A percentile compares a stretch with the other conserved stretches of the same genome.
phyloP scores from a whole-genome alignment of 2,888 invertebrate genomes.

The Tridacna crocea region DNA sequence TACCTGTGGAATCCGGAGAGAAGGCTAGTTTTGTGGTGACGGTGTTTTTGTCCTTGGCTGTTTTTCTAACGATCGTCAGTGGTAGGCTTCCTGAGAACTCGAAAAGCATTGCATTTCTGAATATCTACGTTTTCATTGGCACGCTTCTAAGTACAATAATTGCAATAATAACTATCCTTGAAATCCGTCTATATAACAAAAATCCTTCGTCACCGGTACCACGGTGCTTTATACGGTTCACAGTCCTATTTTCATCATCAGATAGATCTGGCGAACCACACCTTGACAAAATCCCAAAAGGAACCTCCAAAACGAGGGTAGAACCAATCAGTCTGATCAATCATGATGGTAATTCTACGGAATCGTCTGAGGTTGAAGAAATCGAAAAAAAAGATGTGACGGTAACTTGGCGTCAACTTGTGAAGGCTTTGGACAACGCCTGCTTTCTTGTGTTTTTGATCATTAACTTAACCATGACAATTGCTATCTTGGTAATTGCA shows the following conservation, averaged over 20 bases:
- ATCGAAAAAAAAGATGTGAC: neutral
- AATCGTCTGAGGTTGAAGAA: neutral
- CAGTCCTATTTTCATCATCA: conserved; percentile 21
- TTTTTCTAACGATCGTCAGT: conserved; percentile 60
- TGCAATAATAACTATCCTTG: conserved; percentile 47
- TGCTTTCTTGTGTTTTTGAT: conserved; percentile 44
- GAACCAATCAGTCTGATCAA: neutral
- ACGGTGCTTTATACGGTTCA: neutral
- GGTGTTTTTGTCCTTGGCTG: conserved; percentile 58
- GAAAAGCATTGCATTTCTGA: conserved; percentile 42
- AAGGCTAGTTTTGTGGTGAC: conserved; percentile 60
- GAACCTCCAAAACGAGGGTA: neutral
- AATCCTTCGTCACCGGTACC: conserved; percentile 31
- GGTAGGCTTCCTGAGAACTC: conserved; percentile 59
- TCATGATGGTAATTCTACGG: neutral
- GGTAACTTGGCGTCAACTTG: conserved; percentile 48
- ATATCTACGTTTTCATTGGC: conserved; percentile 51
- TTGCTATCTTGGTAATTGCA: neutral
- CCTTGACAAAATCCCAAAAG: neutral
- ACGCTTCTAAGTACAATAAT: conserved; percentile 51
- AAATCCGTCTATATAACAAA: conserved; percentile 46
- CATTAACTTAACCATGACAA: conserved; percentile 25
- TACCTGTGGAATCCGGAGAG: conserved; percentile 58
- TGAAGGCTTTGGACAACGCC: conserved; percentile 42
- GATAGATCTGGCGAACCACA: neutral